Evolutionary conservation across 2,113 vertebrate species (phyloP), one percentile per base, ranked within the genome.

Genomic region (Percopsis transmontana): DNA sequence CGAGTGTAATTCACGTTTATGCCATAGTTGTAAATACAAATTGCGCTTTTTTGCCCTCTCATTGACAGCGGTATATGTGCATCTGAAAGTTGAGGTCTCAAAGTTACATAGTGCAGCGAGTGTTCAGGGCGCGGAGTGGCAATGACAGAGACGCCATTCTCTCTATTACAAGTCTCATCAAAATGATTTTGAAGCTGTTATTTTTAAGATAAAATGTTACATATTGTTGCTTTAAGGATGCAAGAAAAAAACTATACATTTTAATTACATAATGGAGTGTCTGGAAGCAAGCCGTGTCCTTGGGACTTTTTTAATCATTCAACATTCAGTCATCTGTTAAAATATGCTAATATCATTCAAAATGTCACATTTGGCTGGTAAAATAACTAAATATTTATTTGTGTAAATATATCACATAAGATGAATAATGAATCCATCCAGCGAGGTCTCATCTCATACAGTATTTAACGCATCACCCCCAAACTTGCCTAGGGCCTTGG

Each of bases 401-500:
- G 72, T 80, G 80, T 78, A 85, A 90, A 85, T 72, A 81, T 58
- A 83, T 80, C 76, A 72, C 50, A 52, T 12, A 27, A 60, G 12
- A 70, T 88, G 19, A 89, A 88, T 88, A 75, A 82, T 86, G 69
- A 69, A 87, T 78, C 55, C 16, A 58, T 48, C 12, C 15, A 19
- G 48, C 1, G 72, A 69, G 66, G 56, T 78, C 70, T 68, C 74
- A 88, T 78, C 70, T 68, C 74, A 88, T 33, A 7, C 27, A 33
- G 27, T 88, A 62, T 87, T 82, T 88, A 87, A 87, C 87, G 62
- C 72, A 84, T 84, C 57, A 5, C 62, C 38, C 57, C 48, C 53
- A 72, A 80, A 51, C 47, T 57, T 45, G 64, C 66, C 55, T 48
- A 23, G 18, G 61, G 77, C 83, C 62, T 79, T 66, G 74, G 65